Evolutionary conservation across 2,888 invertebrate species (phyloP).

Genomic region (Lepeophtheirus nordmannii): DNA sequence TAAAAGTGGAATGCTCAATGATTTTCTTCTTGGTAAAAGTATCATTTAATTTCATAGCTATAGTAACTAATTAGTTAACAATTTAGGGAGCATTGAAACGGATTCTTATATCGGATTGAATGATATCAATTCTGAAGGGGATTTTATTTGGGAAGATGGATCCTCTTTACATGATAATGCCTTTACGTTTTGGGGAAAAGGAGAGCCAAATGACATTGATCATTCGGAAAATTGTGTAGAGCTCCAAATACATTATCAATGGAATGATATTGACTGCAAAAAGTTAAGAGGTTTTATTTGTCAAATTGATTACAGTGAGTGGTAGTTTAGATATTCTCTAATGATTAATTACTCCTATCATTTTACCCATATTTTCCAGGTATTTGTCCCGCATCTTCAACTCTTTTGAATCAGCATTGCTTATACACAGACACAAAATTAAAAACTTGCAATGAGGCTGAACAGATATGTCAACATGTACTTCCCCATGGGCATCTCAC

Average conservation of each 20-base stretch:
- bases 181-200: not conserved
- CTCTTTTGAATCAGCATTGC: not conserved
- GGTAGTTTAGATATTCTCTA: no score
- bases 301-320: no score
- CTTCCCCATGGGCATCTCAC: not conserved
- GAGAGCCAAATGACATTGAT: not conserved
- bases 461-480: not conserved
- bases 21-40: no score
- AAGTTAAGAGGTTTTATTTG: no score
- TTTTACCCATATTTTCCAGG: not conserved
- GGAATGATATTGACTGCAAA: no score
- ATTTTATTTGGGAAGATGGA: not conserved
- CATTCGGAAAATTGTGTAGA: not conserved
- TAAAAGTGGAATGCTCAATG: no score
- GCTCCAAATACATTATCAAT: no score
- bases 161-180: not conserved
- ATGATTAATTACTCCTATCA: not conserved
- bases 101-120: not conserved
- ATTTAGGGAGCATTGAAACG: no score
- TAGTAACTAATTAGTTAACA: no score
- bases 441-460: not conserved
- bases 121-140: not conserved
- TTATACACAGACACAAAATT: not conserved
- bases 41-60: no score
- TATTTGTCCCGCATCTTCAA: not conserved